Evolutionary conservation across 2,888 invertebrate genomes (phyloP).

Genomic region (Tenthredo mesomela): DNA sequence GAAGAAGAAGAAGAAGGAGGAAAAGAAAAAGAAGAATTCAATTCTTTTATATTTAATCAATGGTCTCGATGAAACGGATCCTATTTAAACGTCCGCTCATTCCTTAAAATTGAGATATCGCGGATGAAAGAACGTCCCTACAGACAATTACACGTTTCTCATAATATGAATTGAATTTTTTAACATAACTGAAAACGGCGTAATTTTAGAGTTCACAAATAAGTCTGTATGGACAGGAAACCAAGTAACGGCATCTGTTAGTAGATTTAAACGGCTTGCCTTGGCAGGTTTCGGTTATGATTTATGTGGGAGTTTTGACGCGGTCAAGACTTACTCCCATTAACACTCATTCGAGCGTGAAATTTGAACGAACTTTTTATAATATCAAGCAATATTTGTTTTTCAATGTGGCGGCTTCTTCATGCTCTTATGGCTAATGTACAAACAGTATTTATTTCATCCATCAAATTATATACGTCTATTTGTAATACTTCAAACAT

Average conservation of each 20-base stretch:
- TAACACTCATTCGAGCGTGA: slow-evolving; percentile 38
- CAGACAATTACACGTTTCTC: not conserved
- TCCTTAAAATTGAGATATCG: not conserved
- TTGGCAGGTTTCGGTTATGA: slow-evolving; percentile 40
- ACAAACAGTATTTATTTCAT: slow-evolving; percentile 38
- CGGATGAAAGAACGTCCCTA: not conserved
- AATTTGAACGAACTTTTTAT: slow-evolving; percentile 16
- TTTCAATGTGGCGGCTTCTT: not conserved
- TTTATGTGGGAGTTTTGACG: slow-evolving; percentile 51
- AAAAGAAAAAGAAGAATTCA: not conserved
- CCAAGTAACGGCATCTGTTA: not conserved
- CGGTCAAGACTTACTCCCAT: slow-evolving; percentile 36
- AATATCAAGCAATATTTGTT: slow-evolving; percentile 43
- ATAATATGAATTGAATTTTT: not conserved
- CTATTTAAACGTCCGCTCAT: not conserved
- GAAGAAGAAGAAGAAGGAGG: not conserved
- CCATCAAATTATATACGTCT: slow-evolving; percentile 19
- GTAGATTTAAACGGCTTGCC: not conserved
- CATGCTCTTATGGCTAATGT: slow-evolving; percentile 22
- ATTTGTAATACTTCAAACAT: not conserved
- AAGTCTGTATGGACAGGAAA: not conserved
- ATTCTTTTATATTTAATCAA: slow-evolving; percentile 22
- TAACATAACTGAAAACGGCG: not conserved
- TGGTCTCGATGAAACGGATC: not conserved
- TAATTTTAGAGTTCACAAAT: not conserved